phyloP scores from a whole-genome alignment of 2,888 invertebrate species.

The Ophioninae sp. region DNA sequence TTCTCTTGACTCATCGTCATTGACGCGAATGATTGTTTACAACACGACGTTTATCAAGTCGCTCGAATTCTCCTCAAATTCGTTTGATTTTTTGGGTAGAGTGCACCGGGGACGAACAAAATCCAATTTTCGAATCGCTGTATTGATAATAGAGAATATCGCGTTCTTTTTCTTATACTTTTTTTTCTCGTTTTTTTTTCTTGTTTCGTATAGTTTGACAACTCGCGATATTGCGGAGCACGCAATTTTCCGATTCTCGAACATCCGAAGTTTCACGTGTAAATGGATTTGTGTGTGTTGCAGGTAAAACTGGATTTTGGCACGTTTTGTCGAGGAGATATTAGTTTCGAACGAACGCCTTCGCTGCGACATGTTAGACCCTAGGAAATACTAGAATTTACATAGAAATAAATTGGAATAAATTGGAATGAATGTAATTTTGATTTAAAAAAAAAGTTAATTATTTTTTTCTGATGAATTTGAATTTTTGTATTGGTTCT shows the following conservation, averaged over 20 bases:
- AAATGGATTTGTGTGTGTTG: not conserved
- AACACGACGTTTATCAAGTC: not conserved
- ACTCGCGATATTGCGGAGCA: not conserved
- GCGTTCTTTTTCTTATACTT: not conserved
- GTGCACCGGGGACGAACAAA: constrained; percentile 2
- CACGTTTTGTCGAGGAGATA: no score
- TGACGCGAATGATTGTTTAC: constrained; percentile 24
- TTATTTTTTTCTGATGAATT: no score
- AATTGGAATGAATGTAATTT: no score
- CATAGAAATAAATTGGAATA: no score
- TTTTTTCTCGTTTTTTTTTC: not conserved
- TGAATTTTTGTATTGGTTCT: no score
- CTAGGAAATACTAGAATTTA: no score
- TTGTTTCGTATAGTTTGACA: not conserved
- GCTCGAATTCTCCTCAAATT: not conserved
- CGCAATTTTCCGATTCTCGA: not conserved
- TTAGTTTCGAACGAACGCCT: no score
- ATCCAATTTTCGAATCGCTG: constrained; percentile 15
- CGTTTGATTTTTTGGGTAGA: not conserved
- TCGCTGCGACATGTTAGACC: no score
- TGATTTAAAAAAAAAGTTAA: no score
- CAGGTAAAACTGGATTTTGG: no score
- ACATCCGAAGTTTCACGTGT: not conserved
- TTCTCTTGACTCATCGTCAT: constrained; percentile 19
- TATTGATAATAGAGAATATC: not conserved